Base-by-base conservation (phyloP, 2,113 vertebrate species). In the Erythrolamprus reginae region DNA sequence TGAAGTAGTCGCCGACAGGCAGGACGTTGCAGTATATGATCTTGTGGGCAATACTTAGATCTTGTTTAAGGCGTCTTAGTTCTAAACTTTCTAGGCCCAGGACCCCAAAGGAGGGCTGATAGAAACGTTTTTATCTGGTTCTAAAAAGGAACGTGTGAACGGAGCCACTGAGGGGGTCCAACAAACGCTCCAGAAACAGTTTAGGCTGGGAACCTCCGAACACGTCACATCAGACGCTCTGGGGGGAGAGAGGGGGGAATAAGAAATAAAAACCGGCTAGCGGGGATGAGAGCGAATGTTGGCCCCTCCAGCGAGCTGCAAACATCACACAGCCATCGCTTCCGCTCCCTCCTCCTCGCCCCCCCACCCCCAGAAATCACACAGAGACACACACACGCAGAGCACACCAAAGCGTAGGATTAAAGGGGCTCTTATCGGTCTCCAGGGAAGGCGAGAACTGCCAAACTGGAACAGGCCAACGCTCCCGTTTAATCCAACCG, bases 391-490 rank as follows among this genome's bases (percentile, higher is more conserved):
- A 3, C 26, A 61, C 58, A 61, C 90, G n/a, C 4, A 7, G 9
- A 33, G 52, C 65, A n/a, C 70, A 87, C 65, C 70, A 83, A 56
- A 45, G 42, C 45, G 24, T 33, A 88, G 65, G 90, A 87, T 82
- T 91, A 88, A 52, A 88, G 38, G 19, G 47, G 58, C 52, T 83
- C 53, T 91, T 88, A 83, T 88, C 86, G 24, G 86, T 91, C 90
- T 84, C 90, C 10, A 61, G 86, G 90, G 90, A 91, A 61, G 86
- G 61, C n/a, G 12, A 83, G 70, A 58, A 42, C 90, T 50, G 90
- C 86, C 90, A 88, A 91, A 88, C 21, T 45, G 45, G 90, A 91
- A 87, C 85, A 48, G 42, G 51, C 90, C 85, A 50, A 58, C 6
- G 52, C 65, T 88, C 90, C 90, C 24, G 15, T 83, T 88, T 91